phyloP scores from a whole-genome alignment of 2,797 vertebrate species.

The Thalassophryne amazonica region DNA sequence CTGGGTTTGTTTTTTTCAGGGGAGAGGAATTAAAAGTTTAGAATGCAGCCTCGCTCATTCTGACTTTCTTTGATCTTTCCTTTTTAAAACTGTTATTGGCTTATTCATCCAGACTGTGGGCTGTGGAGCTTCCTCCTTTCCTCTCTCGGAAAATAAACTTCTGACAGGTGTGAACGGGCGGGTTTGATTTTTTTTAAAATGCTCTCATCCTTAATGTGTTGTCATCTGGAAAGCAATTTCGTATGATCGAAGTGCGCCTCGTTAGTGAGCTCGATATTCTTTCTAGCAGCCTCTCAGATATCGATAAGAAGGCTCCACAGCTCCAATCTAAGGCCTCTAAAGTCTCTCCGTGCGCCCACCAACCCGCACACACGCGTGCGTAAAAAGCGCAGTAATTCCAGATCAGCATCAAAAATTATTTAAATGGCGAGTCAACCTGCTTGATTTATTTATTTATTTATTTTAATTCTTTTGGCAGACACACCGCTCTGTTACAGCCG shows the following conservation, averaged over 20 bases:
- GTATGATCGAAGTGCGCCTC: slow-evolving; percentile 72
- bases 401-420: not conserved
- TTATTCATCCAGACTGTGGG: slow-evolving; percentile 24
- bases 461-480: not conserved
- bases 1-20: no score
- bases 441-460: no score
- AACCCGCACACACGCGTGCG: slow-evolving; percentile 12
- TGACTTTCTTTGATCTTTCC: not conserved
- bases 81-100: slow-evolving; percentile 16
- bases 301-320: slow-evolving; percentile 65
- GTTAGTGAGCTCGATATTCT: slow-evolving; percentile 72
- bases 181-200: slow-evolving; percentile 51
- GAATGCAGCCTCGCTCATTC: not conserved
- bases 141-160: slow-evolving; percentile 49
- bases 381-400: slow-evolving; percentile 7
- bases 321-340: slow-evolving; percentile 40
- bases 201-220: slow-evolving; percentile 67
- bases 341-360: slow-evolving; percentile 14
- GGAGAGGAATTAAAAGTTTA: slow-evolving; percentile 4
- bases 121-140: slow-evolving; percentile 33
- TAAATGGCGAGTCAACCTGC: no score
- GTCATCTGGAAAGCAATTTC: slow-evolving; percentile 69
- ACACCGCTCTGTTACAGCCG: no score
- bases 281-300: slow-evolving; percentile 58
- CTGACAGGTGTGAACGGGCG: slow-evolving; percentile 39